A percentile compares a stretch with the other conserved stretches of the same genome.
Evolutionary conservation across 2,888 invertebrate species (phyloP).

Genomic region (Petrolisthes manimaculis): DNA sequence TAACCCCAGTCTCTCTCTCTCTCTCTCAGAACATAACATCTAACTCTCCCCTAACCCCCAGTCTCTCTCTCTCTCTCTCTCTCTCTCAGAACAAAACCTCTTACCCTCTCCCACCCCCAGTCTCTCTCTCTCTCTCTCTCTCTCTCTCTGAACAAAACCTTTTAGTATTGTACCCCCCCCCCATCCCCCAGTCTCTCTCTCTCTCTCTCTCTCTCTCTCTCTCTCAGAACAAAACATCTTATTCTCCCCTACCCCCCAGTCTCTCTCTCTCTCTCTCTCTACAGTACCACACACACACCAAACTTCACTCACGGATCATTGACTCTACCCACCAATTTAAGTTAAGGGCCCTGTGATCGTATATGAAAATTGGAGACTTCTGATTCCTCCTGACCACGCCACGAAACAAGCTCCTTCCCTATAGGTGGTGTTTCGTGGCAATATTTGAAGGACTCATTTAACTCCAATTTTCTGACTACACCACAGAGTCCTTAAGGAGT

Average conservation of each 20-base stretch:
- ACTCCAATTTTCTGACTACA: too few relatives aligned
- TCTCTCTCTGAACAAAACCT: neutral
- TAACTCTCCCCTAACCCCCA: neutral
- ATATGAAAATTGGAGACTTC: too few relatives aligned
- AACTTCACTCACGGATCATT: too few relatives aligned
- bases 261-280: neutral
- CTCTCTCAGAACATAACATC: neutral
- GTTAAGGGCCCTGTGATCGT: too few relatives aligned
- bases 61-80: neutral
- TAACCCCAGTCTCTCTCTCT: neutral
- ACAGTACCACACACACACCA: neutral
- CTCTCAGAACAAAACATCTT: neutral
- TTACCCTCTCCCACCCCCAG: neutral
- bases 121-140: conserved; percentile 1
- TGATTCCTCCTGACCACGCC: too few relatives aligned
- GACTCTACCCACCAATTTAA: too few relatives aligned
- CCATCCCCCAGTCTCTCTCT: neutral
- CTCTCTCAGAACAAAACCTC: neutral
- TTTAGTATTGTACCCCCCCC: neutral
- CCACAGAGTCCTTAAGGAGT: too few relatives aligned
- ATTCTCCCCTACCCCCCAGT: neutral
- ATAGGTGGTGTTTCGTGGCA: too few relatives aligned
- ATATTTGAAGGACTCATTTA: too few relatives aligned
- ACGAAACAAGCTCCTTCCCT: too few relatives aligned
- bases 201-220: neutral